These are phyloP conservation scores for Diaprepes abbreviatus DNA, from an alignment of 2,888 invertebrate species.

Conservation along the genomic window DNA sequence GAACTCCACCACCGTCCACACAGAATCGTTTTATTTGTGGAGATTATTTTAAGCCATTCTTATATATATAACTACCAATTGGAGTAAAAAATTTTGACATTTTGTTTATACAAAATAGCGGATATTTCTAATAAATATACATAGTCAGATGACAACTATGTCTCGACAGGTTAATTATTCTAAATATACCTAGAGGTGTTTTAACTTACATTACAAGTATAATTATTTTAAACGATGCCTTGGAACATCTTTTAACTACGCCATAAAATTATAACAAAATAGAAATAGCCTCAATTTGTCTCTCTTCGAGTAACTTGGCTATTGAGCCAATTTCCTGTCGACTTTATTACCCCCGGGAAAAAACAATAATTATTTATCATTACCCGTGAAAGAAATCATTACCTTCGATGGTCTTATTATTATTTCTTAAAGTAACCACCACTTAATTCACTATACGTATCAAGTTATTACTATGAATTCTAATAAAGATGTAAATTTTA, in stretches of 20 bases:
- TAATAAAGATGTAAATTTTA: slow-evolving; percentile 16
- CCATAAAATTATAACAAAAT: slow-evolving; percentile 4
- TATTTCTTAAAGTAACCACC: neutral
- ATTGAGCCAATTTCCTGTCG: slow-evolving; percentile 5
- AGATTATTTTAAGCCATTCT: too few relatives aligned
- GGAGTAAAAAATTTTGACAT: too few relatives aligned
- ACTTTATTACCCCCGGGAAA: neutral
- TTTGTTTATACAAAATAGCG: too few relatives aligned
- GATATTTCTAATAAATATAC: too few relatives aligned
- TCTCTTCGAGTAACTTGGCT: neutral
- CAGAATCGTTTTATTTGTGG: too few relatives aligned
- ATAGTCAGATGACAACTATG: too few relatives aligned
- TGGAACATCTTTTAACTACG: neutral
- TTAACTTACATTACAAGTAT: too few relatives aligned
- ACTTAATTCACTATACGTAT: neutral
- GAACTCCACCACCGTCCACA: too few relatives aligned
- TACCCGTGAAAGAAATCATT: neutral
- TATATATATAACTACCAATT: too few relatives aligned
- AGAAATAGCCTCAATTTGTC: slow-evolving; percentile 1
- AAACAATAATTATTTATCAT: neutral
- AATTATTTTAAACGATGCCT: too few relatives aligned
- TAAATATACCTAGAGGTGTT: too few relatives aligned
- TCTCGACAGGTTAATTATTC: too few relatives aligned
- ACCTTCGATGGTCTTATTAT: neutral
- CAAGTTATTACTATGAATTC: slow-evolving; percentile 7